Evolutionary conservation across 2,797 vertebrate species (phyloP).

Genomic region (Morelia viridis): DNA sequence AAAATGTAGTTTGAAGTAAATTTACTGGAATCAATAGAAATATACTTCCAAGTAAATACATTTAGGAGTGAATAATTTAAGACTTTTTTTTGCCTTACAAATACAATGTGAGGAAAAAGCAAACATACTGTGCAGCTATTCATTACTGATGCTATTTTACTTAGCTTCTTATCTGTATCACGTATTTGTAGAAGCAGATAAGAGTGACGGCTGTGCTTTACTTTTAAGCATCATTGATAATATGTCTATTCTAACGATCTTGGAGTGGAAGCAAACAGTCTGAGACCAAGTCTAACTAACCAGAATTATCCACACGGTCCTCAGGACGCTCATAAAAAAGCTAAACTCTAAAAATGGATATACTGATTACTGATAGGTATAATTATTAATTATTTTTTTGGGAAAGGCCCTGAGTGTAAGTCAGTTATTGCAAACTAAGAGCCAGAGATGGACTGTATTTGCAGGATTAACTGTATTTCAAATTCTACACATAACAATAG

Average conservation of each 20-base stretch:
- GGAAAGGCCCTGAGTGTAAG: neutral
- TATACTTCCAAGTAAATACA: slow-evolving; percentile 7
- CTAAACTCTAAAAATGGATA: slow-evolving; percentile 54
- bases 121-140: slow-evolving; percentile 73
- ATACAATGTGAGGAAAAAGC: slow-evolving; percentile 68
- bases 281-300: slow-evolving; percentile 45
- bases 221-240: slow-evolving; percentile 67
- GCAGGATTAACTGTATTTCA: neutral
- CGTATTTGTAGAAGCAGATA: slow-evolving; percentile 68
- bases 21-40: neutral
- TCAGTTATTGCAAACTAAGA: neutral
- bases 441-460: neutral
- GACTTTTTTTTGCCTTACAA: slow-evolving; percentile 56
- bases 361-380: slow-evolving; percentile 50
- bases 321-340: slow-evolving; percentile 38
- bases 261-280: slow-evolving; percentile 55
- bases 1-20: slow-evolving; percentile 4
- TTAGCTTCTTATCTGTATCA: slow-evolving; percentile 71
- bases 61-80: slow-evolving; percentile 55
- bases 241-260: slow-evolving; percentile 52
- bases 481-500: neutral
- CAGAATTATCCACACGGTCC: slow-evolving; percentile 23
- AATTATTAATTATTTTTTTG: slow-evolving; percentile 44
- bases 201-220: slow-evolving; percentile 63
- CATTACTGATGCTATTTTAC: slow-evolving; percentile 72